Evolutionary conservation across 2,888 invertebrate genomes (phyloP).

Genomic region (Drosophila mimetica): DNA sequence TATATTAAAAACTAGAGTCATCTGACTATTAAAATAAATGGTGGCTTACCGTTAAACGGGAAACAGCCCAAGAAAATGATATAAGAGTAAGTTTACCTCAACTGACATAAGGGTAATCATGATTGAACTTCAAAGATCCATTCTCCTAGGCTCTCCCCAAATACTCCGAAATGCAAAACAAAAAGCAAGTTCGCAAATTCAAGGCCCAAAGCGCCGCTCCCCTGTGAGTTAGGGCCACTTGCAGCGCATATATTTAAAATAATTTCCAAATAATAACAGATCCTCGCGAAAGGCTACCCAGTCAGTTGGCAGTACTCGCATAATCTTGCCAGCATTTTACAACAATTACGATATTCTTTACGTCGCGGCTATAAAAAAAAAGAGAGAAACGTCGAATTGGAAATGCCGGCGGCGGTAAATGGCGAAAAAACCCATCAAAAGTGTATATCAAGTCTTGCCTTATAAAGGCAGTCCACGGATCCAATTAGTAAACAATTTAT

Average conservation of each 20-base stretch:
- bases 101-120: background rate
- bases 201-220: slow-evolving; percentile 6
- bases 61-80: too few relatives aligned
- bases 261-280: slow-evolving; percentile 71
- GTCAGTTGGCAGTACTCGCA: slow-evolving; percentile 32
- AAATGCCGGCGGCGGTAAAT: slow-evolving; percentile 50
- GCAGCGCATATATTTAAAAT: slow-evolving; percentile 58
- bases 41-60: background rate
- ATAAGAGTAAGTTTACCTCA: too few relatives aligned
- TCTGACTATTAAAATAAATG: too few relatives aligned
- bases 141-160: slow-evolving; percentile 22
- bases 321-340: slow-evolving; percentile 56
- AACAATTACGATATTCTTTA: slow-evolving; percentile 57
- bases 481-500: slow-evolving; percentile 56
- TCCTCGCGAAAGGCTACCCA: slow-evolving; percentile 29
- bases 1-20: too few relatives aligned
- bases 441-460: slow-evolving; percentile 22
- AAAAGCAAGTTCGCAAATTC: slow-evolving; percentile 1
- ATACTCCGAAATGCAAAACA: background rate
- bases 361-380: slow-evolving; percentile 12
- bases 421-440: slow-evolving; percentile 28
- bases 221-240: slow-evolving; percentile 20
- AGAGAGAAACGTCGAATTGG: slow-evolving; percentile 15
- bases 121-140: slow-evolving; percentile 4
- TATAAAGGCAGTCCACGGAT: slow-evolving; percentile 32